Evolutionary conservation across 2,113 vertebrate species (phyloP).

Genomic region (Embiotoca jacksoni): DNA sequence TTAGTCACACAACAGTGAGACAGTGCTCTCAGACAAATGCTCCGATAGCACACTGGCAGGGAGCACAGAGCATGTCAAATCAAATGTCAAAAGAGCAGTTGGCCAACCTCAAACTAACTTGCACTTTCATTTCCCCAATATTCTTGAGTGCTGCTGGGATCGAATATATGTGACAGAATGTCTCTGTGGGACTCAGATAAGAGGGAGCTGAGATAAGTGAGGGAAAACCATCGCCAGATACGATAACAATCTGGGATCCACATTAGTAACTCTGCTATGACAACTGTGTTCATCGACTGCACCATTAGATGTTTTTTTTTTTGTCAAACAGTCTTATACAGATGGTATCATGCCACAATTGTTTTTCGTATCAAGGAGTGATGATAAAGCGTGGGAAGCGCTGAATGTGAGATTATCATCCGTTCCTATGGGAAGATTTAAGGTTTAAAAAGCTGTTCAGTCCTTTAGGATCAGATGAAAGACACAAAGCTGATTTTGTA

Average conservation of each 20-base stretch:
- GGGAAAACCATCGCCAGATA: conserved; percentile 57
- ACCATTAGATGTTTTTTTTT: conserved; percentile 55
- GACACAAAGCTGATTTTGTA: conserved; percentile 47
- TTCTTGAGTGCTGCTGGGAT: conserved; percentile 23
- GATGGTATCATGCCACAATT: conserved; percentile 62
- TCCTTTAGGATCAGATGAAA: conserved; percentile 61
- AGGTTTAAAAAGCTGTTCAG: conserved; percentile 44
- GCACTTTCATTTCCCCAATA: conserved; percentile 28
- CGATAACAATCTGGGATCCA: conserved; percentile 64
- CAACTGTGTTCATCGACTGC: conserved; percentile 54
- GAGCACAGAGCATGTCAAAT: conserved; percentile 62
- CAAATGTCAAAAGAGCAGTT: conserved; percentile 66
- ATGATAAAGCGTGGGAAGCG: conserved; percentile 57
- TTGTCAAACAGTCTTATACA: conserved; percentile 59
- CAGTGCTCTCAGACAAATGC: conserved; percentile 42
- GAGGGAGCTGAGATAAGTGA: conserved; percentile 58
- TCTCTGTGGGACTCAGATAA: conserved; percentile 63
- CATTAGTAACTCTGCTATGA: conserved; percentile 62
- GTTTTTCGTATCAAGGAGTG: conserved; percentile 59
- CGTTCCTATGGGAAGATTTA: conserved; percentile 62
- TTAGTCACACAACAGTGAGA: conserved; percentile 67
- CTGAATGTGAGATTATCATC: conserved; percentile 60
- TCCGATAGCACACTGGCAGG: conserved; percentile 45
- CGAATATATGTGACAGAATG: conserved; percentile 49
- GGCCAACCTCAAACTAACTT: conserved; percentile 50